phyloP scores from a whole-genome alignment of 2,797 vertebrate genomes.

The Coreius guichenoti region DNA sequence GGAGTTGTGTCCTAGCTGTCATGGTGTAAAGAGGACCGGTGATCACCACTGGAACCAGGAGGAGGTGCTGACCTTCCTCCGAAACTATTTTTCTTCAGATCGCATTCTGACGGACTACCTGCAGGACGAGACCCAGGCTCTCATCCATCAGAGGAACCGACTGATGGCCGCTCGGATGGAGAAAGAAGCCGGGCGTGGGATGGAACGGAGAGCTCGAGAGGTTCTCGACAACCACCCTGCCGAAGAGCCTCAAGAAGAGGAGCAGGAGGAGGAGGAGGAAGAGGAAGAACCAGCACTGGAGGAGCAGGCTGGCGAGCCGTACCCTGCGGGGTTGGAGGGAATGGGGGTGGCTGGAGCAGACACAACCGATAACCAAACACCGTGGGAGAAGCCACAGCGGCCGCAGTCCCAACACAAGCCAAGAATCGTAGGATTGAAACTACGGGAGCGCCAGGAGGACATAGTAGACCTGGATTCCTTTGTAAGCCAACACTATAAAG shows the following conservation, averaged over 20 bases:
- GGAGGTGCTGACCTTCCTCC: conserved; percentile 80
- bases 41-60: conserved; percentile 80
- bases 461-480: conserved; percentile 88
- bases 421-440: conserved; percentile 77
- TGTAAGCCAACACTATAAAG: conserved; percentile 80
- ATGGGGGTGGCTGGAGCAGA: background rate
- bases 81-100: conserved; percentile 76
- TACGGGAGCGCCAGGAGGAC: conserved; percentile 71
- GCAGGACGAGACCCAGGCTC: conserved; percentile 60
- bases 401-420: conserved; percentile 61
- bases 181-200: conserved; percentile 25
- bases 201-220: conserved; percentile 50
- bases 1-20: conserved; percentile 83
- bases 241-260: conserved; percentile 54
- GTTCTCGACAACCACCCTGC: conserved; percentile 26
- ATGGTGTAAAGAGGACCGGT: conserved; percentile 69
- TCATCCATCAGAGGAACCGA: conserved; percentile 62
- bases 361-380: background rate
- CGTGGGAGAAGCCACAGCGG: conserved; percentile 15
- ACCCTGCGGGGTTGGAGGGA: conserved; percentile 44
- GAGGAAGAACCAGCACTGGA: conserved; percentile 19
- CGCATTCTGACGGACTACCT: conserved; percentile 76
- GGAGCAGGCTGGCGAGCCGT: conserved; percentile 36
- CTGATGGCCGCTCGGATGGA: conserved; percentile 12
- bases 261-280: conserved; percentile 51